A percentile compares a stretch with the other conserved stretches of the same genome.
Conservation (phyloP, 2,888 invertebrate genomes). For the Sinotaia quadrata region DNA sequence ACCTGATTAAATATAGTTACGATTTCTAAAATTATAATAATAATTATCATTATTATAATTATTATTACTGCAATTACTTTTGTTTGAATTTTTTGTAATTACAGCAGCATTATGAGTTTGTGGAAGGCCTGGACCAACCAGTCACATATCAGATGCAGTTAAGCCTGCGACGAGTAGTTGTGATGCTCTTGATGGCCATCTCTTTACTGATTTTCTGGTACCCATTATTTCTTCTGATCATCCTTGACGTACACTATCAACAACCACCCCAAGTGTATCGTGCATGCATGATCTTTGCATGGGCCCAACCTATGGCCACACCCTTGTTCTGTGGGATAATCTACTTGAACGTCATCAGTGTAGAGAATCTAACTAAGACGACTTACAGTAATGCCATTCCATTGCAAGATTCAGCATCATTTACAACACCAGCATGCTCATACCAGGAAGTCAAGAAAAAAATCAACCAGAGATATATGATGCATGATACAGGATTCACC, state of each 20-base stretch:
- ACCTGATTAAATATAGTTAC: too few relatives aligned
- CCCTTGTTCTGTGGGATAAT: constrained; percentile 66
- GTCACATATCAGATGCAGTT: constrained; percentile 40
- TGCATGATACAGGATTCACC: constrained; percentile 32
- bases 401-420: constrained; percentile 47
- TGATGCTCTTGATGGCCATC: constrained; percentile 59
- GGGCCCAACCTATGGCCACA: constrained; percentile 68
- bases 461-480: constrained; percentile 23
- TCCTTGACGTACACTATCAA: constrained; percentile 72
- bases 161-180: constrained; percentile 51
- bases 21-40: too few relatives aligned
- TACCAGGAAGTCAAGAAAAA: constrained; percentile 23
- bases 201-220: constrained; percentile 90
- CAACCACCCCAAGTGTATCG: constrained; percentile 62
- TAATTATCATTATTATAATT: too few relatives aligned
- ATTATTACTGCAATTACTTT: too few relatives aligned
- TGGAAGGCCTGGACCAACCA: constrained; percentile 28
- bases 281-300: constrained; percentile 70
- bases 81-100: neutral
- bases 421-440: neutral
- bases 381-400: constrained; percentile 57
- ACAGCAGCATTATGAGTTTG: constrained; percentile 40
- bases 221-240: constrained; percentile 88
- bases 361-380: constrained; percentile 48
- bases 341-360: constrained; percentile 51